Conservation (phyloP, 2,797 vertebrate species). For the Miichthys miiuy region DNA sequence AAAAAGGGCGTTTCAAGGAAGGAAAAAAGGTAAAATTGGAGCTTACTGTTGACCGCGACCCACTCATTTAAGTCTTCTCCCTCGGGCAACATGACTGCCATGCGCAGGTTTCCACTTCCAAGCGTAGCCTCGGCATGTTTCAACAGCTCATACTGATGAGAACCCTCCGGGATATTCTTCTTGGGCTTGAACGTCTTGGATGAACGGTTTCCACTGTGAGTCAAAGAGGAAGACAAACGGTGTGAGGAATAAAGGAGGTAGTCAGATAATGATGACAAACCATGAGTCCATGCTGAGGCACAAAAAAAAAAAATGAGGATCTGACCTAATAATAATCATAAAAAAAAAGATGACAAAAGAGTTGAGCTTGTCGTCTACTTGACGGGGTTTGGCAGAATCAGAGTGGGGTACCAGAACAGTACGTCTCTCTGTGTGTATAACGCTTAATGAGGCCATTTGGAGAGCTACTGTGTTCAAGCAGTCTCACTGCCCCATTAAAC, state of each 20-base stretch:
- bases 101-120: slow-evolving; percentile 96
- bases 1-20: not conserved
- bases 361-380: not conserved
- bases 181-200: slow-evolving; percentile 99
- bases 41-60: slow-evolving; percentile 99
- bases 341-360: slow-evolving; percentile 7
- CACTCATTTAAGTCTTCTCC: slow-evolving; percentile 98
- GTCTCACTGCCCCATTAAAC: slow-evolving; percentile 64
- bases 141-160: slow-evolving; percentile 97
- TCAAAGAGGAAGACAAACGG: slow-evolving; percentile 44
- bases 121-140: slow-evolving; percentile 98
- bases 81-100: slow-evolving; percentile 98
- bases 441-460: slow-evolving; percentile 64
- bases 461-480: slow-evolving; percentile 48
- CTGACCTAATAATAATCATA: not conserved
- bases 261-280: slow-evolving; percentile 34
- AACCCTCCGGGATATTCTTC: slow-evolving; percentile 98
- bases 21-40: not conserved
- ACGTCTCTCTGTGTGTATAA: slow-evolving; percentile 46
- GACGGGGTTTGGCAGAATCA: slow-evolving; percentile 28
- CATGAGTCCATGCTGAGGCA: not conserved
- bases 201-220: slow-evolving; percentile 92
- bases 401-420: slow-evolving; percentile 47
- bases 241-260: slow-evolving; percentile 17
- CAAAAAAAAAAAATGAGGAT: not conserved